Evolutionary conservation across 2,113 vertebrate genomes (phyloP).

Genomic region (Tragelaphus imberbis): DNA sequence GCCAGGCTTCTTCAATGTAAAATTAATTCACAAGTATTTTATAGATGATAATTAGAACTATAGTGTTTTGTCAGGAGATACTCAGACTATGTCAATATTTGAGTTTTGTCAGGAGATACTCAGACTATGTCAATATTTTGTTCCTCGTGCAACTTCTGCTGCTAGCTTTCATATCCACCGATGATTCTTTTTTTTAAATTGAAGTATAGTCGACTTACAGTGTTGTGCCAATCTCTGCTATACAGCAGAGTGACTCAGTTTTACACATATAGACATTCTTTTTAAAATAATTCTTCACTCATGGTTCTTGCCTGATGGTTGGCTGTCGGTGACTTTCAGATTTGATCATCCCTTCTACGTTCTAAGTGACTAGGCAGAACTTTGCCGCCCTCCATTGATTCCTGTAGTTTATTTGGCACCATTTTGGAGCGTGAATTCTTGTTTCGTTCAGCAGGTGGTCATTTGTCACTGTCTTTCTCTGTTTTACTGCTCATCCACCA

Average conservation of each 20-base stretch:
- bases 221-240: neutral
- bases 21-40: neutral
- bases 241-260: neutral
- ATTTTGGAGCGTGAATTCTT: neutral
- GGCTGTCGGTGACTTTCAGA: rapidly evolving
- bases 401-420: neutral
- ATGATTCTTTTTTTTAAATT: neutral
- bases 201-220: neutral
- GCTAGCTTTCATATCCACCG: rapidly evolving
- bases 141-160: rapidly evolving
- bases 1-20: neutral
- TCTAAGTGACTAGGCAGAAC: neutral
- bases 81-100: neutral
- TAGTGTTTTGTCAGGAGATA: neutral
- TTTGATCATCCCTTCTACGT: rapidly evolving
- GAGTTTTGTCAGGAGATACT: neutral
- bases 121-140: neutral
- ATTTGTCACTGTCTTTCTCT: neutral
- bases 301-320: rapidly evolving
- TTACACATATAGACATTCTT: neutral
- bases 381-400: neutral
- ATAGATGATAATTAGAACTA: neutral
- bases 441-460: neutral
- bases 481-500: neutral
- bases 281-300: neutral